Base-by-base conservation (phyloP, 64 coral and sea anemone species). In the Catalaphyllia jardinei region DNA sequence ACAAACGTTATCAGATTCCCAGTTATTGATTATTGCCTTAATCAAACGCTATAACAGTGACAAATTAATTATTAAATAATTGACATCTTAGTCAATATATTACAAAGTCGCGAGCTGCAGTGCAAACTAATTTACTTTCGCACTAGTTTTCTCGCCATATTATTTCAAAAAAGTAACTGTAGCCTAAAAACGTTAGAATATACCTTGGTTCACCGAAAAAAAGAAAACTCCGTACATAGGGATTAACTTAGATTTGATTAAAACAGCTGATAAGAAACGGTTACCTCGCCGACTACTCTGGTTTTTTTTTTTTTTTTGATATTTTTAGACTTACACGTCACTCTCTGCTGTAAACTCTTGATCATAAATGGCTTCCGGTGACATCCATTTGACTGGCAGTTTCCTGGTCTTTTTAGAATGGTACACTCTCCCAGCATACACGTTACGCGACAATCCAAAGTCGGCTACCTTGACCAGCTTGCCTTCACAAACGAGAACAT, bases 341-440 rank as follows among this genome's bases (percentile, higher is more conserved):
- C 93, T 94, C 60, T 94, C 74, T 16, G 33, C 27, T 24, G 93
- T 94, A 72, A 94, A 94, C 9, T 74, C 73, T 79, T 94, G 93
- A 90, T 94, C 88, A 79, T 90, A 78, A 24, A 94, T 94, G 74
- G 93, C 93, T 78, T 94, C 93, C 50, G 86, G 75, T 29, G 86
- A 88, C 93, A 94, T 94, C 93, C 93, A 94, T 46, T 46, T 46
- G 42, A 46, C 5, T 46, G 42, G 93, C 18, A 94, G 88, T 50
- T 60, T 86, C 55, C 88, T 74, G 27, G 71, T 52, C 9, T 88
- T 90, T 65, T 57, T 94, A 19, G 79, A 82, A 30, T 89, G 75
- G 49, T 94, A 94, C 74, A 94, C 71, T 30, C 87, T 74, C 61
- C 79, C 80, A 7, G 74, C 39, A 67, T 94, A 94, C 62, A 94